Conservation (phyloP, 1,140 invertebrate genomes). For the Leptonema lineaticorne region DNA sequence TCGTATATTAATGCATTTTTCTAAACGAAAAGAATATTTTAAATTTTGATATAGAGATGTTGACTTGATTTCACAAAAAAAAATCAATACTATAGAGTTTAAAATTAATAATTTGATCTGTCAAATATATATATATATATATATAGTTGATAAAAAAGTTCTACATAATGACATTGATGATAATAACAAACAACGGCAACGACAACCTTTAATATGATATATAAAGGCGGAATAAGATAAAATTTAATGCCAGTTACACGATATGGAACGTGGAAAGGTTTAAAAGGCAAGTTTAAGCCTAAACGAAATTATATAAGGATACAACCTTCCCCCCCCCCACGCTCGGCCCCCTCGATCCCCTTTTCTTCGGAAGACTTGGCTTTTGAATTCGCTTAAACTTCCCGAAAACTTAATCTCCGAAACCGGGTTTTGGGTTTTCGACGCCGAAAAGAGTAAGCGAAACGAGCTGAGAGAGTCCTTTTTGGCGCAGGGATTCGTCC, state of each 20-base stretch:
- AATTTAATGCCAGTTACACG: conserved; percentile 7
- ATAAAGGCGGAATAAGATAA: not conserved
- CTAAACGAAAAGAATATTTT: too few species aligned
- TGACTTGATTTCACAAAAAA: too few species aligned
- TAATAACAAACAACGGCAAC: too few species aligned
- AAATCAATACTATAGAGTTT: too few species aligned
- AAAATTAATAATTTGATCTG: too few species aligned
- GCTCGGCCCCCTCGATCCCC: too few species aligned
- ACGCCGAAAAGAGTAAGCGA: not conserved
- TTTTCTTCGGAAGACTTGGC: too few species aligned
- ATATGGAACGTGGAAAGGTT: not conserved
- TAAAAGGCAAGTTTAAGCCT: conserved; percentile 19
- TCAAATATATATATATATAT: too few species aligned
- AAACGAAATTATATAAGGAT: conserved; percentile 1
- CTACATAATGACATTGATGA: too few species aligned
- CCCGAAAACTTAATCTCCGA: conserved; percentile 12
- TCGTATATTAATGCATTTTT: too few species aligned
- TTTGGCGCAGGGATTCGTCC: conserved; percentile 3
- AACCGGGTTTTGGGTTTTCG: not conserved
- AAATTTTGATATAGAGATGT: too few species aligned
- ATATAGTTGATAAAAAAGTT: too few species aligned
- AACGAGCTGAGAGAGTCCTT: not conserved
- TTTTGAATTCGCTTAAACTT: conserved; percentile 19
- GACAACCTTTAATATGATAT: not conserved
- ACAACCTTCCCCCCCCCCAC: not conserved